Conservation (phyloP, 2,888 invertebrate genomes). For the Tiliacea aurago region DNA sequence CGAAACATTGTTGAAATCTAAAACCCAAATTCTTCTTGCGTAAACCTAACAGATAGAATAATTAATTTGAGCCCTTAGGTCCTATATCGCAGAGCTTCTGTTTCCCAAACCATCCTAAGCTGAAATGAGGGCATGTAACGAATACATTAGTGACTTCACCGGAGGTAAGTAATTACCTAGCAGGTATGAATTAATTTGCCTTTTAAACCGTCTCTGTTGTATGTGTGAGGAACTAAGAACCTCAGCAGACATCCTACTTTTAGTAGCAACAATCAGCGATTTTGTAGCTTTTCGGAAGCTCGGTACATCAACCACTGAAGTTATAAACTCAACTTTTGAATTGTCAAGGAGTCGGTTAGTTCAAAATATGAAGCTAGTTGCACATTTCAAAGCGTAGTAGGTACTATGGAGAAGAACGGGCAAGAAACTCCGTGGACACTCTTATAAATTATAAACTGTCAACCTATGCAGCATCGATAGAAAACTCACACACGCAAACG, state of each 20-base stretch:
- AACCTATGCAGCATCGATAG: background rate
- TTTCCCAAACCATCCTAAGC: slow-evolving; percentile 24
- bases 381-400: too few relatives aligned
- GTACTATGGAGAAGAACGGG: too few relatives aligned
- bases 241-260: slow-evolving; percentile 7
- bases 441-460: background rate
- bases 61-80: slow-evolving; percentile 47
- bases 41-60: slow-evolving; percentile 50
- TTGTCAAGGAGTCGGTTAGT: too few relatives aligned
- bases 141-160: slow-evolving; percentile 54
- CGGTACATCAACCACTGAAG: background rate
- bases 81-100: slow-evolving; percentile 26
- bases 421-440: too few relatives aligned
- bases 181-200: slow-evolving; percentile 57
- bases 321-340: too few relatives aligned
- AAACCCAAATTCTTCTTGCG: slow-evolving; percentile 39
- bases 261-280: background rate
- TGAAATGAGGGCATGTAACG: slow-evolving; percentile 47
- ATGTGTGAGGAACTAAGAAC: background rate
- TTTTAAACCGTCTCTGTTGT: slow-evolving; percentile 29
- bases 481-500: background rate
- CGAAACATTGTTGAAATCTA: slow-evolving; percentile 24
- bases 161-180: slow-evolving; percentile 47
- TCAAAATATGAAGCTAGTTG: too few relatives aligned
- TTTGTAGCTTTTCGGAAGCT: slow-evolving; percentile 1